Evolutionary conservation across 2,113 vertebrate species (phyloP).

Genomic region (Tympanuchus pallidicinctus): DNA sequence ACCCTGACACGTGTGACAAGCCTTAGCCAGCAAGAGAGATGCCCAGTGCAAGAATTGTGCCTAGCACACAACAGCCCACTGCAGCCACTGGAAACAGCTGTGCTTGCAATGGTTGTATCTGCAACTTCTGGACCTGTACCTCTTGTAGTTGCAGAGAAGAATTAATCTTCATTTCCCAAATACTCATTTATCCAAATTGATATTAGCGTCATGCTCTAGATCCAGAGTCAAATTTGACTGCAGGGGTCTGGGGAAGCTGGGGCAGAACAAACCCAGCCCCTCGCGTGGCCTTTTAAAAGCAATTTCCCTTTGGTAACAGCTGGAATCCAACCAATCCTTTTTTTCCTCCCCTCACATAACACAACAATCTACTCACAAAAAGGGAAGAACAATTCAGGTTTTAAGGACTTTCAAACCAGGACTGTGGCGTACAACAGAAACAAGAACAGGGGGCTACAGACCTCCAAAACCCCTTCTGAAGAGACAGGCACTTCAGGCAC

Average conservation of each 20-base stretch:
- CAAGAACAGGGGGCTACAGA: conserved; percentile 30
- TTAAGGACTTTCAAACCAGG: conserved; percentile 55
- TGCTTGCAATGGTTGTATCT: neutral
- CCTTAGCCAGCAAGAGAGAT: neutral
- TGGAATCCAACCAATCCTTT: neutral
- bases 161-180: neutral
- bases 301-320: neutral
- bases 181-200: neutral
- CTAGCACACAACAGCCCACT: neutral
- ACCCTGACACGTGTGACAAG: neutral
- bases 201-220: neutral
- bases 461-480: conserved; percentile 29
- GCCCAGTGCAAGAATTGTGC: neutral
- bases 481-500: neutral
- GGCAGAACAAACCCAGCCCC: neutral
- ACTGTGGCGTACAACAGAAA: conserved; percentile 59
- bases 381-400: conserved; percentile 58
- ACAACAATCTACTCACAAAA: conserved; percentile 60
- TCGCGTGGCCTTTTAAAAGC: neutral
- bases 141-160: neutral
- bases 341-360: neutral
- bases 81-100: neutral
- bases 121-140: neutral
- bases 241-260: neutral
- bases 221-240: neutral